Evolutionary conservation across 2,113 vertebrate genomes (phyloP).

Genomic region (Gavia stellata): DNA sequence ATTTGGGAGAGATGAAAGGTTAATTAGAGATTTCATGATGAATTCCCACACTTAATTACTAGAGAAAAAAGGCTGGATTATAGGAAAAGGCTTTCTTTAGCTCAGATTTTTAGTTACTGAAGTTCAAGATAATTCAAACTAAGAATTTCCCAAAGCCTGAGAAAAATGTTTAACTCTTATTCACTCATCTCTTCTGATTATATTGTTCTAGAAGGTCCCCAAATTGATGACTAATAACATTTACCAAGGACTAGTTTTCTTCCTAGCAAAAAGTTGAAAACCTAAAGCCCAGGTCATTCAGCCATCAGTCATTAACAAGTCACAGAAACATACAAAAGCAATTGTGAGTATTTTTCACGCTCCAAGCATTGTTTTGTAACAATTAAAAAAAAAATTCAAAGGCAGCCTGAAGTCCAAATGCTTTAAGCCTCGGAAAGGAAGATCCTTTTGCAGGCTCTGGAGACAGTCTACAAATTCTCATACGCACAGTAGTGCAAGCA

Average conservation of each 20-base stretch:
- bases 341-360: background rate
- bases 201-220: background rate
- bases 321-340: background rate
- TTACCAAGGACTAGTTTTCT: background rate
- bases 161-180: background rate
- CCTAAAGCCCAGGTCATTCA: background rate
- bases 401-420: background rate
- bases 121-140: background rate
- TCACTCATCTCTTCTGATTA: background rate
- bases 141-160: background rate
- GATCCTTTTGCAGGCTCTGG: background rate
- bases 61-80: background rate
- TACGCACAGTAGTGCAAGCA: background rate
- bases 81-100: background rate
- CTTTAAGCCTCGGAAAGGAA: background rate
- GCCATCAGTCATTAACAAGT: background rate
- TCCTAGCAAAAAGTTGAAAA: background rate
- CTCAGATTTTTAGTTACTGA: background rate
- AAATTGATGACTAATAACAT: background rate
- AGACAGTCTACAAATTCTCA: background rate
- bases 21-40: background rate
- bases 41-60: background rate
- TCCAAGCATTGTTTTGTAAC: background rate
- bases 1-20: background rate
- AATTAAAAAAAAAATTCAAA: background rate